Evolutionary conservation across 2,797 vertebrate genomes (phyloP).

Genomic region (Hephaestus fuliginosus): DNA sequence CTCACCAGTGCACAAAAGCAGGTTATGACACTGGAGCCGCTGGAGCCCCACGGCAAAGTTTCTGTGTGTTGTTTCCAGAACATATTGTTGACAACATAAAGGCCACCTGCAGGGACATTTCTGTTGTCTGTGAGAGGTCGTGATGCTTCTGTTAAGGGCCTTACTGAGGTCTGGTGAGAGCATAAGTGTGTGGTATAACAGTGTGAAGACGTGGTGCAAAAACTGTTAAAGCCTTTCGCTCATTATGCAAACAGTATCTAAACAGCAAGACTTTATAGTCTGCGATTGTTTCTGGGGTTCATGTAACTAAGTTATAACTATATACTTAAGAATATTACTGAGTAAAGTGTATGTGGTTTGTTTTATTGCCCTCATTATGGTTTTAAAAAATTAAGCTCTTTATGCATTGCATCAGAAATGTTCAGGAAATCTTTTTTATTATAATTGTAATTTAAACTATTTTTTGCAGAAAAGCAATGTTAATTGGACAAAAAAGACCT

Average conservation of each 20-base stretch:
- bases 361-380: background rate
- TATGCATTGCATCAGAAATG: background rate
- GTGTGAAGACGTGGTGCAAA: background rate
- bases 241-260: background rate
- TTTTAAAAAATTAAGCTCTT: background rate
- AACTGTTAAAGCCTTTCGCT: background rate
- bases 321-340: background rate
- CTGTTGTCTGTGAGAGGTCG: too few relatives aligned
- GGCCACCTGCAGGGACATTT: background rate
- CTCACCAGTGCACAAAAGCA: background rate
- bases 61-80: background rate
- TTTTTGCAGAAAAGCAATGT: too few relatives aligned
- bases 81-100: background rate
- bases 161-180: background rate
- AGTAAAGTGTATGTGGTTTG: background rate
- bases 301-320: background rate
- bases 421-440: background rate
- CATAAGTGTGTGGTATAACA: background rate
- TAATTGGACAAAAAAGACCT: background rate
- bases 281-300: background rate
- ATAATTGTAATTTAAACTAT: too few relatives aligned
- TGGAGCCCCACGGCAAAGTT: background rate
- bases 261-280: background rate
- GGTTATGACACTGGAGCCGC: background rate
- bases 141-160: background rate